phyloP scores from a whole-genome alignment of 2,888 invertebrate species.

The Eledone cirrhosa region DNA sequence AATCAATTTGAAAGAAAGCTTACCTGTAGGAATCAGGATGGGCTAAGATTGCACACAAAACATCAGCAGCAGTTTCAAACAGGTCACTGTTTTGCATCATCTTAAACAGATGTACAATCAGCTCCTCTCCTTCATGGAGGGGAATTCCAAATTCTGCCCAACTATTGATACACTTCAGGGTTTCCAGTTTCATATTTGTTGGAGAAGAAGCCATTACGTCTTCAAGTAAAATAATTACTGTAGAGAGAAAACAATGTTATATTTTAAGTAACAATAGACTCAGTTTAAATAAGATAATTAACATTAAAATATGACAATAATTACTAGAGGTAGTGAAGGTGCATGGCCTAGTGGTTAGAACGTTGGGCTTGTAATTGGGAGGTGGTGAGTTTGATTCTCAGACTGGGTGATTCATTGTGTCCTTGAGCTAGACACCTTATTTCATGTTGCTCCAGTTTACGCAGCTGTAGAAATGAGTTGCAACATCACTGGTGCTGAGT shows the following conservation, averaged over 20 bases:
- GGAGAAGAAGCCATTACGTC: slow-evolving; percentile 52
- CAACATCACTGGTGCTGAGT: no score
- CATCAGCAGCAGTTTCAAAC: slow-evolving; percentile 74
- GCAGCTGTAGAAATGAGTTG: no score
- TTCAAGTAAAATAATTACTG: slow-evolving; percentile 63
- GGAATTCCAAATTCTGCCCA: slow-evolving; percentile 75
- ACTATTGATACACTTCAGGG: slow-evolving; percentile 65
- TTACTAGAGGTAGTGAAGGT: no score
- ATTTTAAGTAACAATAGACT: neutral
- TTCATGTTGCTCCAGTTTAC: no score
- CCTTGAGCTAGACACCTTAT: no score
- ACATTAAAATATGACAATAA: no score
- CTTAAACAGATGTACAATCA: slow-evolving; percentile 60
- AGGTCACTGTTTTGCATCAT: slow-evolving; percentile 64
- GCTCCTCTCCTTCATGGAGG: slow-evolving; percentile 66
- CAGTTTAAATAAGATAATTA: no score
- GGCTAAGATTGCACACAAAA: slow-evolving; percentile 72
- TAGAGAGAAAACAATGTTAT: slow-evolving; percentile 31
- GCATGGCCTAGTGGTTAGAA: no score
- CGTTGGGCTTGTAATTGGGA: no score
- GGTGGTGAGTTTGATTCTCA: no score
- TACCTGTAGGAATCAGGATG: slow-evolving; percentile 74
- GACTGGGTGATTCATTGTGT: no score
- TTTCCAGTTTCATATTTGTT: slow-evolving; percentile 52
- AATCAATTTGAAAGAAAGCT: slow-evolving; percentile 23